Percentiles rank a stretch among this genome's conserved stretches.
Evolutionary conservation across 2,113 vertebrate species (phyloP).

Genomic region (Chlamydotis undulata): DNA sequence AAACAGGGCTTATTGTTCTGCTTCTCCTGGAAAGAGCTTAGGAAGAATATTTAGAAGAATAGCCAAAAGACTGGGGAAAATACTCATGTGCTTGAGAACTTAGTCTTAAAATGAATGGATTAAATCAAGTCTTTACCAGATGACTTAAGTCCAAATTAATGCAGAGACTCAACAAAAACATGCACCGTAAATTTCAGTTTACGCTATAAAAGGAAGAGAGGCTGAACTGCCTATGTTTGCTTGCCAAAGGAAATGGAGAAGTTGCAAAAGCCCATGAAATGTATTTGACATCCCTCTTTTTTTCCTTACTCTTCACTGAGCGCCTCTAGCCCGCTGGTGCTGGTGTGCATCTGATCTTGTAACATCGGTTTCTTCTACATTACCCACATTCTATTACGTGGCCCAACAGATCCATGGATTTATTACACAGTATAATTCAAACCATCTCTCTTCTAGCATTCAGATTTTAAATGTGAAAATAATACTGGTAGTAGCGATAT

Average conservation of each 20-base stretch:
- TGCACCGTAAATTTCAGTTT: neutral
- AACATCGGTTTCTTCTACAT: neutral
- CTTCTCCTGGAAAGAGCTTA: slow-evolving; percentile 48
- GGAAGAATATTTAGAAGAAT: slow-evolving; percentile 26
- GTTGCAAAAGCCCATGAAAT: neutral
- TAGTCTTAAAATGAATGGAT: neutral
- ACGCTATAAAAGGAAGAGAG: neutral
- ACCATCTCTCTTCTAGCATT: neutral
- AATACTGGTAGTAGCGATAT: neutral
- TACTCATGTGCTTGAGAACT: neutral
- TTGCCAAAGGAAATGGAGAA: neutral
- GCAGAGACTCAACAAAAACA: neutral
- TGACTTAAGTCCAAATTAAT: neutral
- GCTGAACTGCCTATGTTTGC: neutral
- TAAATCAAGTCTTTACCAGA: neutral
- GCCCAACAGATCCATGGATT: neutral
- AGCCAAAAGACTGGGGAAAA: neutral
- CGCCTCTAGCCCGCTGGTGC: neutral
- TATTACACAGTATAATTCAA: neutral
- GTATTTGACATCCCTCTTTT: neutral
- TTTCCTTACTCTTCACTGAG: neutral
- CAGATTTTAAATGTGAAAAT: neutral
- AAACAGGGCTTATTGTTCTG: slow-evolving; percentile 23
- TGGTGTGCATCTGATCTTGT: neutral
- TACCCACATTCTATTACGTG: neutral